A percentile compares a stretch with the other conserved stretches of the same genome.
Evolutionary conservation across 2,113 vertebrate genomes (phyloP).

Genomic region (Lipotes vexillifer): DNA sequence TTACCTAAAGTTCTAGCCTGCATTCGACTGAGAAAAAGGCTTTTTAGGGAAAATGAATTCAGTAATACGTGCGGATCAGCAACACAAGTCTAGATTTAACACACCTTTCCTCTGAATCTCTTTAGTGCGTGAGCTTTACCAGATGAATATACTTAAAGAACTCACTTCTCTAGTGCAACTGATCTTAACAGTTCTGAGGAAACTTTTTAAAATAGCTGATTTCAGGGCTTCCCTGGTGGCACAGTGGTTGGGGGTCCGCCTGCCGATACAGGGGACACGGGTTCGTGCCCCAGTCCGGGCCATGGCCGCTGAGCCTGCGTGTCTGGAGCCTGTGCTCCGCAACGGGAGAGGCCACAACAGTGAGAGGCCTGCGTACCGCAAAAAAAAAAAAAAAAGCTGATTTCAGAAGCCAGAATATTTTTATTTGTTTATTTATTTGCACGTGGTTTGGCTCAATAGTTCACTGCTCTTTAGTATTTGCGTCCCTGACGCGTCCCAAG

Average conservation of each 20-base stretch:
- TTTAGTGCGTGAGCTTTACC: constrained; percentile 64
- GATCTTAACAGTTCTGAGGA: constrained; percentile 62
- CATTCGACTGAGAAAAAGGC: neutral
- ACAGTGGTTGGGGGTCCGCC: no score
- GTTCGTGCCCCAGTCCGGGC: no score
- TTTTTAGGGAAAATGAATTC: neutral
- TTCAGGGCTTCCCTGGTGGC: neutral
- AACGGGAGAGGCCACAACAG: no score
- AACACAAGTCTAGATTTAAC: neutral
- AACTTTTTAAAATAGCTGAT: constrained; percentile 69
- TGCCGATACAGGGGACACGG: no score
- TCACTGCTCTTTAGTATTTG: constrained; percentile 12
- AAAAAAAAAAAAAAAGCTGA: constrained; percentile 37
- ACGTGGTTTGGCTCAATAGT: neutral
- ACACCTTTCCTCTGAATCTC: constrained; percentile 57
- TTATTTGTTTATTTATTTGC: constrained; percentile 67
- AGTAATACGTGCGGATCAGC: neutral
- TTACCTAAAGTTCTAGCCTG: neutral
- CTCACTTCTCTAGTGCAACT: constrained; percentile 68
- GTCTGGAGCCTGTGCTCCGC: no score
- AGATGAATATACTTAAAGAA: constrained; percentile 64
- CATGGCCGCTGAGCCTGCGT: no score
- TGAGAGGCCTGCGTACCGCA: no score
- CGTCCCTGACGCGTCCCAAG: neutral
- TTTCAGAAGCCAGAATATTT: constrained; percentile 68